Base-by-base conservation (phyloP, 2,888 invertebrate species). In the Nymphalis urticae region DNA sequence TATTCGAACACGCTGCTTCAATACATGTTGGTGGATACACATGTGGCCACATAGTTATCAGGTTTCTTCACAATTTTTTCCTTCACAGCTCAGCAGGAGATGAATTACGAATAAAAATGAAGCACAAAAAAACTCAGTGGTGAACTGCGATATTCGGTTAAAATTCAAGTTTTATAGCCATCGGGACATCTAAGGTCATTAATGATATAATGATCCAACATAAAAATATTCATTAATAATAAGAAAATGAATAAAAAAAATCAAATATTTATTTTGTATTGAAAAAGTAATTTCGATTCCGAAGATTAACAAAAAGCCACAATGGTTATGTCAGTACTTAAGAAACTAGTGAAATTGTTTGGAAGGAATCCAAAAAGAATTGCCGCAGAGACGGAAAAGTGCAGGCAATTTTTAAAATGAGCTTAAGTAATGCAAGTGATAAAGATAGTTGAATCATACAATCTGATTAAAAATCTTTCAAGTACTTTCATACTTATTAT, bases 331-430 rank as follows among this genome's bases (percentile, higher is more conserved):
- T 66, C 64, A 63, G 72, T 72, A 51, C 70, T 72, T 68, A 71
- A 72, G 68, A 56, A 68, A 68, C 66, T 51, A 59, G 68, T 66
- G 70, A 68, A 71, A 72, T 72, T 71, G 72, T 72, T 71, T 72
- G 72, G 72, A 72, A 69, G 16, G 59, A 64, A 62, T 72, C 72
- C 72, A 72, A 72, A 70, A 69, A 66, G 72, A 65, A 72, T 71
- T 68, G 70, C 64, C 32, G 19, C 58, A 54, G 64, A 13, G 65
- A 60, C 48, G 66, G 64, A 66, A 71, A 68, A 66, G 64, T 66
- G 61, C 24, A 54, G 60, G 64, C 70, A 64, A 71, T 72, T 51
- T 66, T 48, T 21, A 48, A 64, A 72, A 70, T 70, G 63, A 70
- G 56, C 61, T 58, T 48, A 72, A 48, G 19, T 56, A 54, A 19